Percentiles rank a stretch among this genome's conserved stretches.
phyloP scores from a whole-genome alignment of 1,140 invertebrate genomes.

The Armadillidium nasatum region DNA sequence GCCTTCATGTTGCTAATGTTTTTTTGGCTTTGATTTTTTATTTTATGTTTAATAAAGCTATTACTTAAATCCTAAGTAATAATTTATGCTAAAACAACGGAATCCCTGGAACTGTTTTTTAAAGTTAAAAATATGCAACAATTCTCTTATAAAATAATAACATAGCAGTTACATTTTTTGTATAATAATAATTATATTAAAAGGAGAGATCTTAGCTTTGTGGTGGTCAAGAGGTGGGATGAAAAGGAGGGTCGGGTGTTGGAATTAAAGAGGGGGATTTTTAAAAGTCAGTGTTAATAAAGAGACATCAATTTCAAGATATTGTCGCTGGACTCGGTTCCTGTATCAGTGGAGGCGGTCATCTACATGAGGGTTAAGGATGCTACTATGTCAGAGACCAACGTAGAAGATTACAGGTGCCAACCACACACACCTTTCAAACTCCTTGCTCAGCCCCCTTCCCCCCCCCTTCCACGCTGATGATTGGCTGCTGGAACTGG shows the following conservation, averaged over 20 bases:
- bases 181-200: background rate
- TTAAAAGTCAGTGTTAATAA: background rate
- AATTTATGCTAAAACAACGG: background rate
- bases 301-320: conserved; percentile 49
- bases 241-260: background rate
- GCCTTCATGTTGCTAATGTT: conserved; percentile 9
- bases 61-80: background rate
- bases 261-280: conserved; percentile 1
- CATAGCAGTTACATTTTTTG: background rate
- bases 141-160: background rate
- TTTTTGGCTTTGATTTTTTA: conserved; percentile 5
- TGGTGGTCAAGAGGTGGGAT: conserved; percentile 9
- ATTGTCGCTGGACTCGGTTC: conserved; percentile 58
- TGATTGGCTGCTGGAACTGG: conserved; percentile 8
- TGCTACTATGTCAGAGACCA: conserved; percentile 52
- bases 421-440: conserved; percentile 42
- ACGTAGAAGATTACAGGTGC: conserved; percentile 50
- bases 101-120: background rate
- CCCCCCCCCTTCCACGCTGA: background rate
- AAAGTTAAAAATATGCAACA: background rate
- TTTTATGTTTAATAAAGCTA: background rate
- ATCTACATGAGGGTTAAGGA: conserved; percentile 56
- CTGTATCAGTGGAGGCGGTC: conserved; percentile 59
- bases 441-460: background rate
- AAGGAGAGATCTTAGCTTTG: background rate